phyloP scores from a whole-genome alignment of 2,113 vertebrate species.

The Oenanthe melanoleuca region DNA sequence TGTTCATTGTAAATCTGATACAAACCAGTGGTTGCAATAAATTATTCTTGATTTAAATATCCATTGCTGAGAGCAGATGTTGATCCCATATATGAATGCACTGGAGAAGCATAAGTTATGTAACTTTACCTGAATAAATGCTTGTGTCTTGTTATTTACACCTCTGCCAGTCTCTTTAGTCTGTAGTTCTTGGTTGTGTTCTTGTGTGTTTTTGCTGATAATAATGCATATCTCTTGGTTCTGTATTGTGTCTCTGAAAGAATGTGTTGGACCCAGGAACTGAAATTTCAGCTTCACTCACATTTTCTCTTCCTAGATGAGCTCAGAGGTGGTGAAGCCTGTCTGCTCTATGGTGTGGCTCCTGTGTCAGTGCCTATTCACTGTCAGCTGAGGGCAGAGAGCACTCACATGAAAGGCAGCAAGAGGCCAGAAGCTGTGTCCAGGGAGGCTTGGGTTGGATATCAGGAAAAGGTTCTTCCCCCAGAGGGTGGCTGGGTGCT shows the following conservation, averaged over 20 bases:
- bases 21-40: not conserved
- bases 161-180: not conserved
- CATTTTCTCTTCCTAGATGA: not conserved
- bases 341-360: not conserved
- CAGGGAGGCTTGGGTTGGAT: not conserved
- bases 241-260: not conserved
- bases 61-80: not conserved
- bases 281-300: not conserved
- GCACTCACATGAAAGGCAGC: not conserved
- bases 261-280: not conserved
- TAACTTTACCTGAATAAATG: constrained; percentile 62
- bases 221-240: not conserved
- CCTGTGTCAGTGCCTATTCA: not conserved
- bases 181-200: not conserved
- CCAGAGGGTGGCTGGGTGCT: not conserved
- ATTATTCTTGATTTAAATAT: constrained; percentile 36
- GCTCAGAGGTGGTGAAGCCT: not conserved
- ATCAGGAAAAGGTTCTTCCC: not conserved
- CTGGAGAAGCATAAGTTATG: not conserved
- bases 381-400: not conserved
- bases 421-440: not conserved
- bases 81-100: not conserved
- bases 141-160: not conserved
- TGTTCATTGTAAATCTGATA: not conserved
- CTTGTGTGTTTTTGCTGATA: not conserved